phyloP scores from a whole-genome alignment of 2,888 invertebrate species.

The Andricus quercusramuli region DNA sequence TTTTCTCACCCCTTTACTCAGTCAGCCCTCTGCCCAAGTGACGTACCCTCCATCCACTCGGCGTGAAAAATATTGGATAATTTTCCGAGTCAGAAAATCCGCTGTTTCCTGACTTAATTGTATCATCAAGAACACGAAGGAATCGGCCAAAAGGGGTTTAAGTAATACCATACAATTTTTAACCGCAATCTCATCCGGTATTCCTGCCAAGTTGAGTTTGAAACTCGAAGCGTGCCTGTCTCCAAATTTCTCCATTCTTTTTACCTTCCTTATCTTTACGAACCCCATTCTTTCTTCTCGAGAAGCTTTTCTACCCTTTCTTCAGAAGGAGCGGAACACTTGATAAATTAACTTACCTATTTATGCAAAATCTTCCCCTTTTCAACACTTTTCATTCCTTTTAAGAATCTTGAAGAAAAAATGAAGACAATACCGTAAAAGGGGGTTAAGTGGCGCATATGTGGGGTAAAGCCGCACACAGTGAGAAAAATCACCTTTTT shows the following conservation, averaged over 20 bases:
- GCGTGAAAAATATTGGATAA: constrained; percentile 78
- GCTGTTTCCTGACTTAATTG: constrained; percentile 75
- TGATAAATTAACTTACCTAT: neutral
- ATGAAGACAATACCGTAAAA: neutral
- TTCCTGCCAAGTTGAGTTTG: constrained; percentile 57
- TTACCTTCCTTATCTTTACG: constrained; percentile 35
- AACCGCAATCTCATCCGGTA: constrained; percentile 74
- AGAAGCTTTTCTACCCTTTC: constrained; percentile 15
- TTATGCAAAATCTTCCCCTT: neutral
- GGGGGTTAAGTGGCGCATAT: no score
- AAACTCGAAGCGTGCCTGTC: constrained; percentile 45
- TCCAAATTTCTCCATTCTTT: constrained; percentile 27
- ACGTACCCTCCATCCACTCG: constrained; percentile 58
- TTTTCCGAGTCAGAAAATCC: constrained; percentile 75
- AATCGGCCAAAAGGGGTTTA: constrained; percentile 65
- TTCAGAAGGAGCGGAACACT: neutral
- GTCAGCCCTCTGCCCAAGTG: constrained; percentile 53
- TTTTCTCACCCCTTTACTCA: constrained; percentile 69
- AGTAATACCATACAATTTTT: constrained; percentile 77
- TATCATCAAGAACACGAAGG: constrained; percentile 76
- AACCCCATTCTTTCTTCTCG: constrained; percentile 40
- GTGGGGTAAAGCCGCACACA: no score
- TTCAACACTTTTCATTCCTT: neutral
- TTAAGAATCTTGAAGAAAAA: neutral
- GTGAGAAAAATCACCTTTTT: no score